Evolutionary conservation across 1,140 invertebrate genomes (phyloP).

Genomic region (Mesaphorura yosii): DNA sequence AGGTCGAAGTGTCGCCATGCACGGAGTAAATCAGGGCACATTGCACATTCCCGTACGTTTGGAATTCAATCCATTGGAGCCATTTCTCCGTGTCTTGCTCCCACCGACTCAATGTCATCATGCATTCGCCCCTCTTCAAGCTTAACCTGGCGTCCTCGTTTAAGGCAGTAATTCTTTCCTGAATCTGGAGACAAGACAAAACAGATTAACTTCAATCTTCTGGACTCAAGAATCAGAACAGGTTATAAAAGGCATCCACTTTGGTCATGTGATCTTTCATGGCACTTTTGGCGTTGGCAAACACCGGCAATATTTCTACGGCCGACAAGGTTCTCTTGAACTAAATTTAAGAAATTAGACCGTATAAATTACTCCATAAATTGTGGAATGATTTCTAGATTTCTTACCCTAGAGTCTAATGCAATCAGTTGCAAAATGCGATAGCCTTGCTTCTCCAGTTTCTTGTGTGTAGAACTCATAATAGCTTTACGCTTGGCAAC

Average conservation of each 20-base stretch:
- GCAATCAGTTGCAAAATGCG: constrained; percentile 5
- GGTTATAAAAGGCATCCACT: too few relatives aligned
- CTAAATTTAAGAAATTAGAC: not conserved
- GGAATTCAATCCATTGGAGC: constrained; percentile 24
- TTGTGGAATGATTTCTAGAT: too few relatives aligned
- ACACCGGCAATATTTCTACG: not conserved
- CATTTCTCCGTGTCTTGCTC: constrained; percentile 26
- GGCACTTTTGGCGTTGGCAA: not conserved
- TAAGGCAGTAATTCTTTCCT: constrained; percentile 10
- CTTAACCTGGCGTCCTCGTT: constrained; percentile 7
- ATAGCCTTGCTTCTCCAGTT: constrained; percentile 14
- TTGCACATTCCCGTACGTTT: constrained; percentile 21
- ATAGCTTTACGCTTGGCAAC: constrained; percentile 6
- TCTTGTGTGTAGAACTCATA: constrained; percentile 5
- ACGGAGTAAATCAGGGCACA: constrained; percentile 17
- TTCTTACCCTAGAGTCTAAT: constrained; percentile 4
- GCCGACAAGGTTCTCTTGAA: not conserved
- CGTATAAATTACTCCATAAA: not conserved
- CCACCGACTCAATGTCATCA: constrained; percentile 21
- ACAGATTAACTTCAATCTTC: too few relatives aligned
- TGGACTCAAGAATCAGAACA: too few relatives aligned
- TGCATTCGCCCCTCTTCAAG: constrained; percentile 4
- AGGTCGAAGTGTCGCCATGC: not conserved
- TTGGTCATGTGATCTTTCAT: too few relatives aligned
- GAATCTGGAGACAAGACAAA: constrained; percentile 8